Evolutionary conservation across 30 jellyfish, hydroid and myxozoan species (phyloP), one percentile per base, ranked within the genome.

Genomic region (Nemopilema nomurai): DNA sequence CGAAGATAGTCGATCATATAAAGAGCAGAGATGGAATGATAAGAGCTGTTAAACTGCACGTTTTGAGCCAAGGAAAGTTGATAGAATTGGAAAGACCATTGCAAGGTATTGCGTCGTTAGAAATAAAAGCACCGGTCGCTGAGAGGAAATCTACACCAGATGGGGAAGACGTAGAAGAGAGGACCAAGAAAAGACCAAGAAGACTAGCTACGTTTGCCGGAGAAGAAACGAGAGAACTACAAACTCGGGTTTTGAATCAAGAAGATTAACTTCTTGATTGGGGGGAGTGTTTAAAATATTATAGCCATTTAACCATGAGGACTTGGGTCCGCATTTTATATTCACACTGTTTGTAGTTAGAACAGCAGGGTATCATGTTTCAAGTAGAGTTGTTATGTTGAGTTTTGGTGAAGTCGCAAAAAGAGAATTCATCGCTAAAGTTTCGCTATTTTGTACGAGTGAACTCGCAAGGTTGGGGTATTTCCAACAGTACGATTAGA

Each of bases 261-360:
- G 86, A 76, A 76, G 86, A 76, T 76, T 76, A 76, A 76, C 86
- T 76, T 53, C 86, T 76, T 76, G 86, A 51, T 76, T 76, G 57
- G 86, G 51, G 86, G 86, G 86, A 53, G 62, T 69, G 80, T 69
- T 21, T 18, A 21, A 69, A 69, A 69, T 69, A 69, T 69, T 27
- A 63, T n/a, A 21, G 41, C 62, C 41, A 21, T 69, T 69, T 16
- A 51, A 21, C 41, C 63, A 8, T 24, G 41, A 30, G 62, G 80
- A 69, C 80, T 6, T n/a, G 31, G 51, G 80, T 69, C 80, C 80
- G 63, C 16, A 31, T 69, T 69, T 27, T 69, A 69, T 63, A 63
- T 63, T 63, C 73, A 19, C 29, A 63, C 29, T 63, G 27, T 63
- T 19, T 63, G 29, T 63, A 19, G 27, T 63, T 19, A 19, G 29